Evolutionary conservation across 2,797 vertebrate species (phyloP), one percentile per base, ranked within the genome.

Genomic region (Poeciliopsis presidionis): DNA sequence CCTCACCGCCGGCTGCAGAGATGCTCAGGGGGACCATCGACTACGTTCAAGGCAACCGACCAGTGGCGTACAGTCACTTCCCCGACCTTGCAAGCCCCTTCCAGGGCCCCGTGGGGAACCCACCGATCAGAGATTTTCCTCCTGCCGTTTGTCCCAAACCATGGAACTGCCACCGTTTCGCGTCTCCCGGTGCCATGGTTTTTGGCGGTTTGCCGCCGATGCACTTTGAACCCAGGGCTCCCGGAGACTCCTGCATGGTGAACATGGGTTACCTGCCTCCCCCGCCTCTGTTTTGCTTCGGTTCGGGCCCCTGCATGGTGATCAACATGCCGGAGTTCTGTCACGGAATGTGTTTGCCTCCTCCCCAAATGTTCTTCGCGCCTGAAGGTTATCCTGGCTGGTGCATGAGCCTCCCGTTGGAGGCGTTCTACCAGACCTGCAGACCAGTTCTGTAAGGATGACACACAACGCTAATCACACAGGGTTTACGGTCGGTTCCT

Each of bases 391-490:
- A 0, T 7, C 79, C 73, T 7, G 1, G n/a, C 13, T 39, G 72
- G 41, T 83, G 77, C 45, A 0, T 2, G 9, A 72, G 80, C 75
- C 61, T 47, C 0, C 57, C 1, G n/a, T 5, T 22, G 0, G 2
- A 8, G 3, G 2, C 30, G 0, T 1, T 45, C 30, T 71, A n/a
- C 14, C 79, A 73, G 67, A 36, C 8, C 53, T 51, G 14, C 67
- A 4, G 5, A 5, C n/a, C 51, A 9, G 7, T 49, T n/a, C 71
- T 7, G 88, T 86, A 79, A 86, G 85, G 5, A 7, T 28, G 51
- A 5, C 8, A 30, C 7, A 25, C 1, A 36, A 45, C 9, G 41
- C 16, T 65, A 14, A 13, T 11, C 7, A 18, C 16, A 1, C 5
- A 57, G 2, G 7, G 41, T 49, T 71, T 13, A 30, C 33, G 11